A percentile compares a stretch with the other conserved stretches of the same genome.
Conservation (phyloP, 2,888 invertebrate genomes). For the Heliothis peltigera region DNA sequence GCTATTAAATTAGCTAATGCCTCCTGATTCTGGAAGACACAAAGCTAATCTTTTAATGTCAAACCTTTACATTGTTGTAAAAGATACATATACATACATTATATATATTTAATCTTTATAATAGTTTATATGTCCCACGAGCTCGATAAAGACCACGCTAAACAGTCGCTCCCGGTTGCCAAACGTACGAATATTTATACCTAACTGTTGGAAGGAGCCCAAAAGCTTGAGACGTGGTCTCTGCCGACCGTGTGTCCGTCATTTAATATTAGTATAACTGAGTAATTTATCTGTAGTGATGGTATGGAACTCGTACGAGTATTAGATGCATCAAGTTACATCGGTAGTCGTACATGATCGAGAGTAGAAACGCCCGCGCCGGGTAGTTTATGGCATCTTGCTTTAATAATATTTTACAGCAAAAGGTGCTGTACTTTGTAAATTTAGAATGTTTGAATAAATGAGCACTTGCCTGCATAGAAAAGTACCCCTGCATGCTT, state of each 20-base stretch:
- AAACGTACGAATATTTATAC: not conserved
- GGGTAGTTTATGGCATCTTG: not conserved
- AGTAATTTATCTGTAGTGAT: too few relatives aligned
- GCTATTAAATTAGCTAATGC: too few relatives aligned
- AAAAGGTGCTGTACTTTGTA: not conserved
- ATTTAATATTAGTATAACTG: too few relatives aligned
- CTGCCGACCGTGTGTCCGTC: too few relatives aligned
- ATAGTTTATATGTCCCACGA: not conserved
- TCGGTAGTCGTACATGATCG: too few relatives aligned
- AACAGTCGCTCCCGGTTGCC: not conserved
- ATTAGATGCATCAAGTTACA: not conserved
- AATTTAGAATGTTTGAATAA: not conserved
- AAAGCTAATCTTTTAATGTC: not conserved
- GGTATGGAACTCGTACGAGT: not conserved
- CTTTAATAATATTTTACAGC: not conserved
- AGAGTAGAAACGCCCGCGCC: not conserved
- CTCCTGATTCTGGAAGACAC: too few relatives aligned
- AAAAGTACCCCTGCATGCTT: not conserved
- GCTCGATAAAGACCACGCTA: not conserved
- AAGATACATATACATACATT: not conserved
- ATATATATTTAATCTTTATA: not conserved
- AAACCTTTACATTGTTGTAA: not conserved
- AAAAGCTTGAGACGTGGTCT: too few relatives aligned
- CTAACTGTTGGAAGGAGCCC: not conserved
- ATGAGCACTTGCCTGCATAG: not conserved